phyloP scores from a whole-genome alignment of 2,113 vertebrate species.

The Nettapus auritus region DNA sequence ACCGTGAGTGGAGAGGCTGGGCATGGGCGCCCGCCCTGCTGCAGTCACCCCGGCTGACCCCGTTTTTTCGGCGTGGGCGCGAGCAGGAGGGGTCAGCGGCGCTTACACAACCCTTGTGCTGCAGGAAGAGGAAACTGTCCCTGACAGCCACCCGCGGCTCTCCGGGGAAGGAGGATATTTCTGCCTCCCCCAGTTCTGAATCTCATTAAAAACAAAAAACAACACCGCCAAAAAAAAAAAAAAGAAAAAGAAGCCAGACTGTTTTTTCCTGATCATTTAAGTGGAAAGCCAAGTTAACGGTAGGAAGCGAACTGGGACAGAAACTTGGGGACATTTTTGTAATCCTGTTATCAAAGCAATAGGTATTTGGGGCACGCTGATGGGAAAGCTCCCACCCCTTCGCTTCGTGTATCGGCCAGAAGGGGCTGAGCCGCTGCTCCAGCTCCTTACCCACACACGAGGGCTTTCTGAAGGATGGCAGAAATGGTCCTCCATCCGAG shows the following conservation, averaged over 20 bases:
- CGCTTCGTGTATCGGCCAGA: fast-evolving
- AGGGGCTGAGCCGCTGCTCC: neutral
- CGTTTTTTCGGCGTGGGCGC: fast-evolving
- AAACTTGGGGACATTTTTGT: neutral
- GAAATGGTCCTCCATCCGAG: neutral
- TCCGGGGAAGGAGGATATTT: slow-evolving; percentile 18
- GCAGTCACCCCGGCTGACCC: neutral
- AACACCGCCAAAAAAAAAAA: neutral
- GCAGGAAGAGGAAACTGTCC: slow-evolving; percentile 31
- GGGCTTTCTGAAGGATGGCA: neutral
- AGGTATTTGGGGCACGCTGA: neutral
- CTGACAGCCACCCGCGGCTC: neutral
- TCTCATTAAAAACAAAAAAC: slow-evolving; percentile 1
- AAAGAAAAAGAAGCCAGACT: neutral
- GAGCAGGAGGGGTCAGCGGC: neutral
- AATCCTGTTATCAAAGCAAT: neutral
- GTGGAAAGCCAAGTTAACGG: neutral
- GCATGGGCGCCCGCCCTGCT: neutral
- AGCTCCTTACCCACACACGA: neutral
- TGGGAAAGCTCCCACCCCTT: neutral
- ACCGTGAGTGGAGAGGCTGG: neutral
- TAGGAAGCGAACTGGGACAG: slow-evolving; percentile 25
- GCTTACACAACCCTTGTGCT: slow-evolving; percentile 29
- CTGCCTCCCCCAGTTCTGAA: slow-evolving; percentile 23
- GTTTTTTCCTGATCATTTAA: slow-evolving; percentile 25